Percentiles rank a stretch among this genome's conserved stretches.
Evolutionary conservation across 2,113 vertebrate genomes (phyloP).

Genomic region (Pluvianellus socialis): DNA sequence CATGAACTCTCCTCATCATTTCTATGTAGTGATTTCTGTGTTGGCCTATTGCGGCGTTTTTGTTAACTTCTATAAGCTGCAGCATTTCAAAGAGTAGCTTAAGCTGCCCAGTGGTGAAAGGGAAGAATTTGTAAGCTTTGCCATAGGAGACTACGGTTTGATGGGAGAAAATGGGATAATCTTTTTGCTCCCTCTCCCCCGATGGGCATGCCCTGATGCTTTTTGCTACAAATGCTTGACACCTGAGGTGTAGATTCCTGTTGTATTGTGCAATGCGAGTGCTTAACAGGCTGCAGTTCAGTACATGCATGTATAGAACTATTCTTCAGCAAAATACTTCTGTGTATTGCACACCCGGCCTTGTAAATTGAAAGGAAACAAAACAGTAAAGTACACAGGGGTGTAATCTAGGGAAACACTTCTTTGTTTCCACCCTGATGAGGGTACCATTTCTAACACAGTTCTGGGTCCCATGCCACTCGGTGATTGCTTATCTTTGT

Average conservation of each 20-base stretch:
- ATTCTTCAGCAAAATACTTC: background rate
- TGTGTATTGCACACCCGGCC: background rate
- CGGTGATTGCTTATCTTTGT: background rate
- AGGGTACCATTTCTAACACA: background rate
- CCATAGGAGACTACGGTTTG: background rate
- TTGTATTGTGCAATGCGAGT: background rate
- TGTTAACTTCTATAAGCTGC: background rate
- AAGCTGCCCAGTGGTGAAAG: background rate
- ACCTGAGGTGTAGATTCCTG: background rate
- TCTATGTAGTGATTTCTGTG: background rate
- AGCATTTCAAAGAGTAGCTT: background rate
- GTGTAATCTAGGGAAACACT: background rate
- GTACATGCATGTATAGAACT: background rate
- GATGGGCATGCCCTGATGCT: rapidly evolving
- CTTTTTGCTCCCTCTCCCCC: rapidly evolving
- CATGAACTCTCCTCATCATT: background rate
- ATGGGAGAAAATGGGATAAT: background rate
- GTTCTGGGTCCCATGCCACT: background rate
- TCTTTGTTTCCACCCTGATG: background rate
- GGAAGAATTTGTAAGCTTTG: background rate
- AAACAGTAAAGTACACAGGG: background rate
- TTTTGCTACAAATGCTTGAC: background rate
- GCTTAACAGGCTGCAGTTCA: background rate
- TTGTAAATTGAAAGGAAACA: background rate
- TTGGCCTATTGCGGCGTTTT: background rate